phyloP scores from a whole-genome alignment of 2,113 vertebrate genomes.

The Anser cygnoides region DNA sequence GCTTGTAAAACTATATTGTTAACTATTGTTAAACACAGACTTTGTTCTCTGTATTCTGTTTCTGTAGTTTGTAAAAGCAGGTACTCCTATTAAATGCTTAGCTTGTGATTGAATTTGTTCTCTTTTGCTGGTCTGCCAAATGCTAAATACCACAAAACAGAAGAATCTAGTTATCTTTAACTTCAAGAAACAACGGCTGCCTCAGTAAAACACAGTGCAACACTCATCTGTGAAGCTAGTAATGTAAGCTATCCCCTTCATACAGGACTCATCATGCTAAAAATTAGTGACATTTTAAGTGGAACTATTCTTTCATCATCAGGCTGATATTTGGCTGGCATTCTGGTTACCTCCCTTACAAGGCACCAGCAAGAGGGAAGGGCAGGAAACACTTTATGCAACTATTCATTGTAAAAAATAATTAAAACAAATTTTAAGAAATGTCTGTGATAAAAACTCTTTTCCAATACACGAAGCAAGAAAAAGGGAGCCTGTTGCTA shows the following conservation, averaged over 20 bases:
- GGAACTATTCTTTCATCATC: conserved; percentile 55
- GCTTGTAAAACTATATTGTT: neutral
- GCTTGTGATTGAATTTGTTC: neutral
- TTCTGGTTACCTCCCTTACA: conserved; percentile 40
- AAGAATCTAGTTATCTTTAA: neutral
- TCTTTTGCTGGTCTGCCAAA: neutral
- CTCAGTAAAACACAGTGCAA: neutral
- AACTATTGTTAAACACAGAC: neutral
- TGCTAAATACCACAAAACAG: neutral
- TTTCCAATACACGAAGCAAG: neutral
- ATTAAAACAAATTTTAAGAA: neutral
- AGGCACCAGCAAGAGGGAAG: conserved; percentile 27
- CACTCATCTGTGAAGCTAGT: neutral
- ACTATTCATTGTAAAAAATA: neutral
- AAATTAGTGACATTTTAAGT: conserved; percentile 55
- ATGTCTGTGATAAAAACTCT: neutral
- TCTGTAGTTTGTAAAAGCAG: neutral
- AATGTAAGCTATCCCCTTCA: neutral
- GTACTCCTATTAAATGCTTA: neutral
- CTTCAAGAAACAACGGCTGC: neutral
- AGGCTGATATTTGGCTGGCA: neutral
- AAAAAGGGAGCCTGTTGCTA: neutral
- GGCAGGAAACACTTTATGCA: conserved; percentile 22
- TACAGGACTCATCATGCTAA: conserved; percentile 26
- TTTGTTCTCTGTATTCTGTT: neutral